Conservation (phyloP, 2,888 invertebrate species). For the Artemia sinica region DNA sequence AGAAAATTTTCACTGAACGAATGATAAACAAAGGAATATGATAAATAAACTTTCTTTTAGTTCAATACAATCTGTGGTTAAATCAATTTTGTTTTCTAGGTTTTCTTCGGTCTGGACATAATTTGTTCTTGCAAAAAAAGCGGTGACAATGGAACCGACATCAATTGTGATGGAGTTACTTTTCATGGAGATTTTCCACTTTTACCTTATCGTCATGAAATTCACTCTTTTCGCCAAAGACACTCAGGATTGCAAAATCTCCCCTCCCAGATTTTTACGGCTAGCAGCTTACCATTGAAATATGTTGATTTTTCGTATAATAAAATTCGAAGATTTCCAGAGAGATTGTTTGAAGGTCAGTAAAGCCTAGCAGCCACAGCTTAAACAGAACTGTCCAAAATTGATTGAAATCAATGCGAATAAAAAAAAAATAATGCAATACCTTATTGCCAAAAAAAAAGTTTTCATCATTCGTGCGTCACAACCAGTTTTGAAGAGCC, state of each 20-base stretch:
- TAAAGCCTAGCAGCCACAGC: constrained; percentile 9
- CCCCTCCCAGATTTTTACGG: constrained; percentile 52
- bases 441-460: too few species aligned
- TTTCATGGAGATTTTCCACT: constrained; percentile 59
- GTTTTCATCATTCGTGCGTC: too few species aligned
- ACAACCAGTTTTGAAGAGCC: too few species aligned
- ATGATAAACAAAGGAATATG: too few species aligned
- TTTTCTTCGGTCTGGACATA: constrained; percentile 38
- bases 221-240: constrained; percentile 58
- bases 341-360: constrained; percentile 31
- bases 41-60: too few species aligned
- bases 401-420: too few species aligned
- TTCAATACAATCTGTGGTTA: too few species aligned
- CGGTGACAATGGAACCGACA: constrained; percentile 38
- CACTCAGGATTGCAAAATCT: constrained; percentile 62
- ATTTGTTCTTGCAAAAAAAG: constrained; percentile 44
- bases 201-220: constrained; percentile 57
- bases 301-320: constrained; percentile 67
- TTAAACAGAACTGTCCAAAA: too few species aligned
- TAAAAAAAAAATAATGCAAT: too few species aligned
- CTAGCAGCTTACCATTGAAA: constrained; percentile 51
- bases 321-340: constrained; percentile 56
- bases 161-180: constrained; percentile 67
- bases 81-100: background rate
- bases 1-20: too few species aligned